phyloP scores from a whole-genome alignment of 1,140 invertebrate genomes.

The Tribolium castaneum region DNA sequence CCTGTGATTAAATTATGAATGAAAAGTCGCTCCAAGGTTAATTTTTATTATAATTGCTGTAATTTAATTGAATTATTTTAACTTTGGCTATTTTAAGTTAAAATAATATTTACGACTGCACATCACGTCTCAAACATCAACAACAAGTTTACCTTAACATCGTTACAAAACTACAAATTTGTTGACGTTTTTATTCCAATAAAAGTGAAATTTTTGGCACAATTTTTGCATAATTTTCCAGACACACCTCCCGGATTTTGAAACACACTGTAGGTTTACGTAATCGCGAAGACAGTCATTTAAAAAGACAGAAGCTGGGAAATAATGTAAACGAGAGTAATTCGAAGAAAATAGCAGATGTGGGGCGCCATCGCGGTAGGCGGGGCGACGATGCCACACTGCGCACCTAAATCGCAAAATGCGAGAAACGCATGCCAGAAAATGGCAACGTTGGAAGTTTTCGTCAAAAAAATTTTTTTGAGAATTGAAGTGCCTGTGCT shows the following conservation, averaged over 20 bases:
- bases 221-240: background rate
- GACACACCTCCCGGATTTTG: background rate
- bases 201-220: background rate
- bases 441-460: too few species aligned
- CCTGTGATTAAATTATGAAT: background rate
- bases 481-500: too few species aligned
- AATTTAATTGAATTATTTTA: too few species aligned
- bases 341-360: conserved; percentile 13
- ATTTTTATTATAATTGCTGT: background rate
- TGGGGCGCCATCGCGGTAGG: background rate
- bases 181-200: background rate
- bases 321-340: background rate
- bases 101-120: background rate
- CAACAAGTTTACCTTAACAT: background rate
- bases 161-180: background rate
- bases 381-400: background rate
- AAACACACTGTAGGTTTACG: background rate
- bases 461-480: too few species aligned
- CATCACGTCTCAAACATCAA: too few species aligned
- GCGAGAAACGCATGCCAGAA: background rate
- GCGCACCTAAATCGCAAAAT: background rate
- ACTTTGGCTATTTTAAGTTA: background rate
- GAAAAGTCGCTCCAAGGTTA: background rate
- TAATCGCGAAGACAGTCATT: background rate
- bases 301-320: background rate